Conservation (phyloP, 2,888 invertebrate genomes). For the Melipona bicolor region DNA sequence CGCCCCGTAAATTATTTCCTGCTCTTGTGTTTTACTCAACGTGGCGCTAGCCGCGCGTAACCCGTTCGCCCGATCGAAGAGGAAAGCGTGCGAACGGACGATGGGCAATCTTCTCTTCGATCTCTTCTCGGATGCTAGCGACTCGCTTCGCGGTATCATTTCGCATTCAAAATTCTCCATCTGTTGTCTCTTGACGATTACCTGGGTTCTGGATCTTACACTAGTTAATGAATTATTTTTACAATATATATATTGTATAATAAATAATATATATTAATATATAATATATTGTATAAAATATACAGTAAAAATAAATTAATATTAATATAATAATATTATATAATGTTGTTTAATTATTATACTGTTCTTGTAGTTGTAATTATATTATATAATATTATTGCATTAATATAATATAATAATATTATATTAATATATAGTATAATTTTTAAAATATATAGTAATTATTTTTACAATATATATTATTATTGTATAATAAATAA, state of each 20-base stretch:
- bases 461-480: background rate
- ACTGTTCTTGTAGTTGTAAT: too few relatives aligned
- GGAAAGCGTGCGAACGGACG: slow-evolving; percentile 29
- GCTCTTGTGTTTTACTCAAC: background rate
- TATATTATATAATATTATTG: too few relatives aligned
- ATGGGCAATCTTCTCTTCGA: background rate
- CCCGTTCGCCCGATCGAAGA: background rate
- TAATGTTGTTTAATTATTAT: too few relatives aligned
- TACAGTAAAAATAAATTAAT: too few relatives aligned
- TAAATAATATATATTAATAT: too few relatives aligned
- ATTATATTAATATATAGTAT: too few relatives aligned
- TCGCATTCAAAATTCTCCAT: background rate
- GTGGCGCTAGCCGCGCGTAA: background rate
- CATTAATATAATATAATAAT: too few relatives aligned
- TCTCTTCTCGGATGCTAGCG: background rate
- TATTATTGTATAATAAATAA: too few relatives aligned
- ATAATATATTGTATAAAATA: too few relatives aligned
- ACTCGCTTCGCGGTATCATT: background rate
- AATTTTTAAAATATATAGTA: background rate
- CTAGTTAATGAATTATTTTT: background rate
- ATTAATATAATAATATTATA: too few relatives aligned
- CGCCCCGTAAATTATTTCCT: slow-evolving; percentile 11
- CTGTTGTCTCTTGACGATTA: background rate
- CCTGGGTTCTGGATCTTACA: background rate
- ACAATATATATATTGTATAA: background rate